Evolutionary conservation across 2,797 vertebrate genomes (phyloP).

Genomic region (Helicolenus hilgendorfi): DNA sequence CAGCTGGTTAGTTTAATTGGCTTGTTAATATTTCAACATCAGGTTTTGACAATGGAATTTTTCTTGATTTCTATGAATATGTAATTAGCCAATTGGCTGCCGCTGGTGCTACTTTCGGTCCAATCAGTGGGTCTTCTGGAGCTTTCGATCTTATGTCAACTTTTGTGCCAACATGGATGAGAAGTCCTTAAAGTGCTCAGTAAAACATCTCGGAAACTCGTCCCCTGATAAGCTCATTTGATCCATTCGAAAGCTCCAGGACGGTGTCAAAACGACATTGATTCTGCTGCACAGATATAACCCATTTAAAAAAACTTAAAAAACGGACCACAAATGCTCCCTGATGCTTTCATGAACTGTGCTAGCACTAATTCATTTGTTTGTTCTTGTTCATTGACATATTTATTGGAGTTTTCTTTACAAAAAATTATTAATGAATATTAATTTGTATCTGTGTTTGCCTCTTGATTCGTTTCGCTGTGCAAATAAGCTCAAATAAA

Average conservation of each 20-base stretch:
- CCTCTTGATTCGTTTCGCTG: constrained; percentile 5
- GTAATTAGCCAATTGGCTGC: background rate
- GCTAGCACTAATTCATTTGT: background rate
- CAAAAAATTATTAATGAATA: background rate
- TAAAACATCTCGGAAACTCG: background rate
- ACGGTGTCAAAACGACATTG: background rate
- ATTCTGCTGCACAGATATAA: background rate
- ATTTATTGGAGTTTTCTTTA: background rate
- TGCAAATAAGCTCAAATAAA: constrained; percentile 25
- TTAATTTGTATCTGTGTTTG: background rate
- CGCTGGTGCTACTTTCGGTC: background rate
- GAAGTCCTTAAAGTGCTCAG: background rate
- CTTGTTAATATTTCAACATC: too few species aligned
- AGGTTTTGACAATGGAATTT: background rate
- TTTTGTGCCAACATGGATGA: background rate
- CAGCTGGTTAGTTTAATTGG: background rate
- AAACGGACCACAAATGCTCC: background rate
- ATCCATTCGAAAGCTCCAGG: background rate
- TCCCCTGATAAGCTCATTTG: background rate
- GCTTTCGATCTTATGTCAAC: background rate
- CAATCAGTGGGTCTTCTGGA: background rate
- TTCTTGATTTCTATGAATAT: constrained; percentile 16
- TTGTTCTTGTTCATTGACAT: background rate
- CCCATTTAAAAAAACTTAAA: background rate
- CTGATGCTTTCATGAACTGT: background rate